Conservation (phyloP, 2,888 invertebrate genomes). For the Caenorhabditis sp. region DNA sequence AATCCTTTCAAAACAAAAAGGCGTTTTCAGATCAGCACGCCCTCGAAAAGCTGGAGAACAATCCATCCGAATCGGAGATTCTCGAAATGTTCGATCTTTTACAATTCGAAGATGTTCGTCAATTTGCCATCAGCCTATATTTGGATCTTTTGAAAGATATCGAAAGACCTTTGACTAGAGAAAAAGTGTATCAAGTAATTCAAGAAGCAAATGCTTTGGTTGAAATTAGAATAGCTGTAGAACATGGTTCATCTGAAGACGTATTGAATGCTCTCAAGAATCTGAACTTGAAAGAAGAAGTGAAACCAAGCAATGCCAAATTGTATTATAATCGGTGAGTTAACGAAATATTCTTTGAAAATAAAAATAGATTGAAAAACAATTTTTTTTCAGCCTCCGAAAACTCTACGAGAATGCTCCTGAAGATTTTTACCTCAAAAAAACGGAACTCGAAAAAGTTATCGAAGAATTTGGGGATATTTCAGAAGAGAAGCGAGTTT, state of each 20-base stretch:
- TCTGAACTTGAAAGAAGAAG: constrained; percentile 40
- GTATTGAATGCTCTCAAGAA: constrained; percentile 48
- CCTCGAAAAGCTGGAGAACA: constrained; percentile 27
- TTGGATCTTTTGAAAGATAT: constrained; percentile 24
- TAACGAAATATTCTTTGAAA: not conserved
- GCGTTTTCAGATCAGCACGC: constrained; percentile 34
- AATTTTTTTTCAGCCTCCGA: constrained; percentile 32
- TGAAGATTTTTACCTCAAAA: constrained; percentile 39
- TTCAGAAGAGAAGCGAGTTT: constrained; percentile 32
- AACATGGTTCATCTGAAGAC: constrained; percentile 57
- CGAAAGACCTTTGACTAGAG: constrained; percentile 23
- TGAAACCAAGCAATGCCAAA: constrained; percentile 42
- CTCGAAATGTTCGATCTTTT: constrained; percentile 20
- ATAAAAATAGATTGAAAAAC: too few relatives aligned
- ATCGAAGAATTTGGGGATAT: constrained; percentile 44
- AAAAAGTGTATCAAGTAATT: constrained; percentile 49
- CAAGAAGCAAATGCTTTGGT: constrained; percentile 53
- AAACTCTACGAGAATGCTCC: constrained; percentile 37
- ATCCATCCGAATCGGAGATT: not conserved
- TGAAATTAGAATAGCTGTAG: constrained; percentile 56
- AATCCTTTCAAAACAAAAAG: constrained; percentile 27
- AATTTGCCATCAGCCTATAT: constrained; percentile 37
- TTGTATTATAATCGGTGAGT: constrained; percentile 50
- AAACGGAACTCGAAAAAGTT: constrained; percentile 35
- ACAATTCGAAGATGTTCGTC: constrained; percentile 39